Conservation (phyloP, 2,888 invertebrate genomes). For the Cremastinae sp. region DNA sequence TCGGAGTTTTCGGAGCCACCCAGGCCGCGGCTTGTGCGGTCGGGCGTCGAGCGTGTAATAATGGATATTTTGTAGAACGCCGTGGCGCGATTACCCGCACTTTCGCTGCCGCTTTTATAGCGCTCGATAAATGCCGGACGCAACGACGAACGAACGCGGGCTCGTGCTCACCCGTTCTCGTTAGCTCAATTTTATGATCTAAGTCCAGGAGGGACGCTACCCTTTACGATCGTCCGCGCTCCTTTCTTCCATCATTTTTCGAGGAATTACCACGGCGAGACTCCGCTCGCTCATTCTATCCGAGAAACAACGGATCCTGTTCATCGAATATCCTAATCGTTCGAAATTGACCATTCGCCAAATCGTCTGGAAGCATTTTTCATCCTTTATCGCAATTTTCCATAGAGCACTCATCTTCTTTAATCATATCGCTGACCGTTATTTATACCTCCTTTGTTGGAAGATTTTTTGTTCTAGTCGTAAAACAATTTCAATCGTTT, state of each 20-base stretch:
- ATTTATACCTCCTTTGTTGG: no score
- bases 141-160: background rate
- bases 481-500: no score
- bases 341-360: constrained; percentile 56
- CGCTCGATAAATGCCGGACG: constrained; percentile 44
- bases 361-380: constrained; percentile 10
- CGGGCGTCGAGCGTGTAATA: constrained; percentile 72
- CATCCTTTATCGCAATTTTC: constrained; percentile 21
- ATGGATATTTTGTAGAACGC: constrained; percentile 66
- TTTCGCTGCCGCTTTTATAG: constrained; percentile 69
- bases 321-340: constrained; percentile 57
- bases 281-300: constrained; percentile 7
- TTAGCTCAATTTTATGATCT: constrained; percentile 77
- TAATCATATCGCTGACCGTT: constrained; percentile 56
- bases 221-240: constrained; percentile 30
- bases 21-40: constrained; percentile 68
- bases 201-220: constrained; percentile 50
- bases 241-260: constrained; percentile 66
- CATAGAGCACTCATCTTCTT: constrained; percentile 44
- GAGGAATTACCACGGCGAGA: constrained; percentile 53
- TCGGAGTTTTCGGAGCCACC: constrained; percentile 51
- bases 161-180: constrained; percentile 68
- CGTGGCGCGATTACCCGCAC: constrained; percentile 67
- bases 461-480: no score
- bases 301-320: constrained; percentile 1